These are phyloP conservation scores for Tetheella fluctuosa DNA, from an alignment of 2,888 invertebrate genomes.

Conservation along the genomic window DNA sequence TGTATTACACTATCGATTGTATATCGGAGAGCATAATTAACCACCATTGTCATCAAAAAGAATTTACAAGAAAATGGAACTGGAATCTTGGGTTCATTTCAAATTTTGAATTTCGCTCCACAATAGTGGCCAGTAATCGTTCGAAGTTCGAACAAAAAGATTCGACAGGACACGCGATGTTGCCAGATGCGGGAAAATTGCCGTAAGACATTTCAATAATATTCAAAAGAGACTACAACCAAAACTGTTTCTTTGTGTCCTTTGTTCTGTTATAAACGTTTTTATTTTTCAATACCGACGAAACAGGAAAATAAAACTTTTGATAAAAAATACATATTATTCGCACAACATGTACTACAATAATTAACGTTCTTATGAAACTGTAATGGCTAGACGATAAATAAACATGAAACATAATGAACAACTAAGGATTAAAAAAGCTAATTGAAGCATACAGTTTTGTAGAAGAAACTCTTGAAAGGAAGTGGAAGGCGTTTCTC, in stretches of 20 bases:
- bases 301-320: not conserved
- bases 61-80: not conserved
- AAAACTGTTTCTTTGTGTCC: not conserved
- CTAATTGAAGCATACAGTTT: no score
- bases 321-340: not conserved
- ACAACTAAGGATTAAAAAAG: no score
- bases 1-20: not conserved
- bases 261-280: not conserved
- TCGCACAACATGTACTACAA: not conserved
- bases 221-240: not conserved
- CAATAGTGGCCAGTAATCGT: not conserved
- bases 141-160: not conserved
- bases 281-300: not conserved
- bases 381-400: not conserved
- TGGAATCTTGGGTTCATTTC: not conserved
- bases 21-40: not conserved
- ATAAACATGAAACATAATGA: no score
- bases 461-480: no score
- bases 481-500: no score
- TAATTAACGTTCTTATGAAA: not conserved
- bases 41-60: not conserved
- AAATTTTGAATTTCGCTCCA: not conserved
- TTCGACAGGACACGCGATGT: not conserved
- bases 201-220: not conserved
- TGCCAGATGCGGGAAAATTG: slow-evolving; percentile 9